Base-by-base conservation (phyloP, 2,888 invertebrate species). In the Drosophila pegasa region DNA sequence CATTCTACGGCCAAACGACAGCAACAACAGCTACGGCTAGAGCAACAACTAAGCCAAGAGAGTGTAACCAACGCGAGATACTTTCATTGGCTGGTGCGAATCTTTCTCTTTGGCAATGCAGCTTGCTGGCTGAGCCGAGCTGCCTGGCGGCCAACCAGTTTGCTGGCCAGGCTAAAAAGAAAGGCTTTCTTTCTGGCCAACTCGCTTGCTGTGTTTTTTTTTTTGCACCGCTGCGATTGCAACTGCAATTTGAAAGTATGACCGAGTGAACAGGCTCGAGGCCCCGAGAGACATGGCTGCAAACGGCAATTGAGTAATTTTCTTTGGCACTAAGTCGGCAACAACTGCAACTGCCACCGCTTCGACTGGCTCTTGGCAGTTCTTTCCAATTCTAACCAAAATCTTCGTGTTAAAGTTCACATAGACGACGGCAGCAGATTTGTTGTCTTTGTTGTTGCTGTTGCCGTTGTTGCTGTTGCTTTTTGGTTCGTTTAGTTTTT, bases 131-230 rank as follows among this genome's bases (percentile, higher is more conserved):
- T 20, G 40, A 20, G n/a, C 40, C 31, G 60, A 16, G 48, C 16
- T 38, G 61, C 47, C 50, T 62, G 37, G 48, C 54, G 16, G 55
- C 47, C 78, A 89, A 89, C 89, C 89, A 89, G 89, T 89, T 89
- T 87, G 60, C 60, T 63, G 75, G 72, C 73, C 71, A 72, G 74
- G 80, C 75, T 77, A 87, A 83, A 90, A 89, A 90, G 90, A 90
- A 90, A 90, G 90, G 84, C 90, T 90, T 90, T 90, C 90, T 90
- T 90, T 85, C 68, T 68, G 65, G 65, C 75, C 58, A 61, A 63
- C 60, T 12, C 0, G 37, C 20, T 45, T 45, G 33, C 31, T 31
- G 18, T 12, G 31, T 20, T 10, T 10, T n/a, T 25, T 25, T 45
- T 47, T 62, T 35, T 62, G 67, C 62, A 66, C 51, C 50, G 58